A percentile compares a stretch with the other conserved stretches of the same genome.
Evolutionary conservation across 2,888 invertebrate species (phyloP).

Genomic region (Lithophane leautieri): DNA sequence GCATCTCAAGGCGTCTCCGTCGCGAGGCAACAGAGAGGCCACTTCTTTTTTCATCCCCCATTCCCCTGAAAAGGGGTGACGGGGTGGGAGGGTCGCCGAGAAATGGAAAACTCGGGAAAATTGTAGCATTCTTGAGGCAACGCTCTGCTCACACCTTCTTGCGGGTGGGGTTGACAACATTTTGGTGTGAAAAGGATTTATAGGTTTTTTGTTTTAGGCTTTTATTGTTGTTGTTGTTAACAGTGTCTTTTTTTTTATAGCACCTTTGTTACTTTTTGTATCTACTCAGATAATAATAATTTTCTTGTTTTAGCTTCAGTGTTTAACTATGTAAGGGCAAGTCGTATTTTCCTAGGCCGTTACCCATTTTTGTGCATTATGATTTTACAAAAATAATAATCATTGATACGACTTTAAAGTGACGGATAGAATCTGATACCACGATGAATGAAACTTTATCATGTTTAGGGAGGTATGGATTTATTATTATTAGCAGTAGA

Average conservation of each 20-base stretch:
- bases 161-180: conserved; percentile 75
- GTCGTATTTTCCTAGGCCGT: neutral
- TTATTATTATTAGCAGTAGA: neutral
- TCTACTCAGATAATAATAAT: neutral
- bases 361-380: neutral
- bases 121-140: conserved; percentile 91
- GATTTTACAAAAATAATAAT: neutral
- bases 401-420: neutral
- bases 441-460: too few species aligned
- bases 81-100: conserved; percentile 82
- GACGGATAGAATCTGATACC: neutral
- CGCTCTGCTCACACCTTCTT: conserved; percentile 90
- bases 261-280: neutral
- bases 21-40: conserved; percentile 85
- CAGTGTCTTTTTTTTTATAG: neutral
- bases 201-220: neutral
- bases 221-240: neutral
- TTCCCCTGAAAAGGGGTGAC: conserved; percentile 60
- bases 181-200: conserved; percentile 62
- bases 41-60: conserved; percentile 85
- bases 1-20: conserved; percentile 72
- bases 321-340: neutral
- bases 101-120: conserved; percentile 91
- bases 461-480: neutral
- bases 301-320: neutral